These are phyloP conservation scores for Yponomeuta malinellus DNA, from an alignment of 2,888 invertebrate species.

Conservation along the genomic window DNA sequence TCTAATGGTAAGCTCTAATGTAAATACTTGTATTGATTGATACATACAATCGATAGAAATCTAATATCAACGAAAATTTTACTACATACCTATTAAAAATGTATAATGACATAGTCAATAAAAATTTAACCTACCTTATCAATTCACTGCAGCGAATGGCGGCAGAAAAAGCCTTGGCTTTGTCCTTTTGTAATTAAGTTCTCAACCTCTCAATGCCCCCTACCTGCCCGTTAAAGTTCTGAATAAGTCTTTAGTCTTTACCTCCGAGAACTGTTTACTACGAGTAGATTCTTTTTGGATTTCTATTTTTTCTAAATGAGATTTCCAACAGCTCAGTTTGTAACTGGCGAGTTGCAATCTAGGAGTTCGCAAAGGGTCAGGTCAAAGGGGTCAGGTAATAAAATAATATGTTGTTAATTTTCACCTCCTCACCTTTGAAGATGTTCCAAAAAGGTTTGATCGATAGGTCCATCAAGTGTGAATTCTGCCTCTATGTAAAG, in stretches of 20 bases:
- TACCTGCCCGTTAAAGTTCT: neutral
- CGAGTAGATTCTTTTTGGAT: neutral
- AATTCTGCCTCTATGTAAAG: no score
- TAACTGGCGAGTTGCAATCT: neutral
- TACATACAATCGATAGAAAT: no score
- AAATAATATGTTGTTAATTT: neutral
- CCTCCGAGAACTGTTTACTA: neutral
- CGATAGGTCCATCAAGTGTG: no score
- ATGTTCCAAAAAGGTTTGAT: no score
- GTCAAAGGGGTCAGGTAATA: neutral
- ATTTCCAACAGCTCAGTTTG: neutral
- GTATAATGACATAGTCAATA: conserved; percentile 35
- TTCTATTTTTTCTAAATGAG: neutral
- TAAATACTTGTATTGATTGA: no score
- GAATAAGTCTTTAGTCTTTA: neutral
- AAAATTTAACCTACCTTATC: neutral
- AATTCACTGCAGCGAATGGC: conserved; percentile 29
- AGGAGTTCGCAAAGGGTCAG: neutral
- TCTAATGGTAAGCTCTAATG: no score
- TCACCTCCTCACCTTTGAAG: no score
- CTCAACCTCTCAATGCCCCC: neutral
- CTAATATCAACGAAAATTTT: no score
- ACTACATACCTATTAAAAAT: neutral
- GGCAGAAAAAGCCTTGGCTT: conserved; percentile 24
- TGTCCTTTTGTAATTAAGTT: neutral